Base-by-base conservation (phyloP, 2,888 invertebrate species). In the Cremastinae sp. region DNA sequence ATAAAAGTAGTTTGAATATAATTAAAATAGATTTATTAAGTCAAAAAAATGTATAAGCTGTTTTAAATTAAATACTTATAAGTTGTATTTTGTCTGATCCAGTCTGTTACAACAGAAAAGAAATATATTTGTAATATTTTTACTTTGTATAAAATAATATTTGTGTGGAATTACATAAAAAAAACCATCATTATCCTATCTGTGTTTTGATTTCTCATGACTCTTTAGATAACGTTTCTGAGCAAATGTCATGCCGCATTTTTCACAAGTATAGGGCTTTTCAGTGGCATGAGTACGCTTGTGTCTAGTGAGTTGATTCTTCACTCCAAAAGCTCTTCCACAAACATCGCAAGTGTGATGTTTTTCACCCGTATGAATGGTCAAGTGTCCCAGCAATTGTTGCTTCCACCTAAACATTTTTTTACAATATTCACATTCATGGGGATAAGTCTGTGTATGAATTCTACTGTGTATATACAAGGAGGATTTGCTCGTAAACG, bases 191-290 rank as follows among this genome's bases (percentile, higher is more conserved):
- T 56, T 5, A 38, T 62, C 59, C 66, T 61, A 79, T 72, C 51
- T 78, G 64, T 84, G 84, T 56, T 78, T 79, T 18, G 78, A 79
- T 43, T 81, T 79, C 43, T 81, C 81, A 82, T 93, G 93, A 77
- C 90, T 91, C 62, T 90, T 90, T 12, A 93, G 84, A 82, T 93
- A 93, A 18, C 92, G 86, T 76, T 87, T 88, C 81, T 92, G 92
- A 2, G 91, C 90, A 81, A 92, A 92, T 28, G 85, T 86, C 51
- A 87, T 85, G 0, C 87, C 88, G 82, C 93, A 93, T 28, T 87
- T 81, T 1, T 86, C 83, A 80, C 93, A 93, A 4, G 85, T 80
- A 82, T 86, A 91, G 0, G 86, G 88, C 78, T 90, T 90, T 0
- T 89, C 90, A 0, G 87, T 85, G 0, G 86, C 77, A 82, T 93